A percentile compares a stretch with the other conserved stretches of the same genome.
Conservation (phyloP, 2,113 vertebrate species). For the Danio rerio region GRCz12tu NC_133199.1:3405501-3406000, state of each 20-base stretch:
- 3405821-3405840: too few species aligned
- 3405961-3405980: too few species aligned
- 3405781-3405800: background rate
- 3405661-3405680: background rate
- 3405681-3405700: background rate
- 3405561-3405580: slow-evolving; percentile 19
- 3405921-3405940: too few species aligned
- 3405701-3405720: slow-evolving; percentile 13
- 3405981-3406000: too few species aligned
- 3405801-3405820: background rate
- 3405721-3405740: background rate
- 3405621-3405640: slow-evolving; percentile 4
- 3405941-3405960: too few species aligned
- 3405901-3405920: too few species aligned
- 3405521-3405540: background rate
- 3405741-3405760: slow-evolving; percentile 11
- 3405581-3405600: slow-evolving; percentile 32
- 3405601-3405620: slow-evolving; percentile 27
- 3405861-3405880: too few species aligned
- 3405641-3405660: slow-evolving; percentile 24
- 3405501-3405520: slow-evolving; percentile 23
- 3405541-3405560: slow-evolving; percentile 44
- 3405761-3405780: slow-evolving; percentile 38
- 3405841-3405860: too few species aligned
- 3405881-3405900: too few species aligned